These are phyloP conservation scores for Saturnia pavonia DNA, from an alignment of 2,888 invertebrate species.

Conservation along the genomic window DNA sequence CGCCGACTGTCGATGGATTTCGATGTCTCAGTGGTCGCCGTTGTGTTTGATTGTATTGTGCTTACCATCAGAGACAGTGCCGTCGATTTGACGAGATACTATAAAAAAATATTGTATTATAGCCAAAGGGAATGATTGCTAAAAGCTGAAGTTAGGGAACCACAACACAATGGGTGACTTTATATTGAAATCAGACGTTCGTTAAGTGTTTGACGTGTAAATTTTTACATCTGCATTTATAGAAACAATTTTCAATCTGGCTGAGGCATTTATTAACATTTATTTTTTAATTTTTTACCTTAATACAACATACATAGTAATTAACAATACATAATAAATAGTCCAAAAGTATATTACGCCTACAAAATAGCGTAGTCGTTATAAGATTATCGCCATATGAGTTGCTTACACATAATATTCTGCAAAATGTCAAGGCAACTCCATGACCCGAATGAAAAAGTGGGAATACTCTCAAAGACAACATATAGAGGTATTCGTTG, in stretches of 20 bases:
- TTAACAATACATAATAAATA: slow-evolving; percentile 83
- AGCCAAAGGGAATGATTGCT: no score
- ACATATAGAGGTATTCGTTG: slow-evolving; percentile 23
- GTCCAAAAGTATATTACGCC: slow-evolving; percentile 83
- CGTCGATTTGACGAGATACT: no score
- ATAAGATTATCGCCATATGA: slow-evolving; percentile 80
- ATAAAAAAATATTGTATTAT: no score
- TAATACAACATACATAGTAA: slow-evolving; percentile 83
- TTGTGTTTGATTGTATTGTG: no score
- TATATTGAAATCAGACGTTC: background rate
- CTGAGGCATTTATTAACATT: slow-evolving; percentile 84
- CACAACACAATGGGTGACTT: no score
- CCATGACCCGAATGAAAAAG: slow-evolving; percentile 66
- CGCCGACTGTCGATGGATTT: no score
- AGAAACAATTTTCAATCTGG: slow-evolving; percentile 46
- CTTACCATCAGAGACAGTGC: no score
- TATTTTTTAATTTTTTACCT: slow-evolving; percentile 79
- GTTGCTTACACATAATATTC: slow-evolving; percentile 64
- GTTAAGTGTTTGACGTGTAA: background rate
- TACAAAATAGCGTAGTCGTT: slow-evolving; percentile 82
- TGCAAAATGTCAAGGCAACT: slow-evolving; percentile 72
- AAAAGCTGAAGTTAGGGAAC: no score
- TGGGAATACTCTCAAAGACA: slow-evolving; percentile 65
- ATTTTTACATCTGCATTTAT: background rate
- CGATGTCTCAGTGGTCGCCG: no score